Conservation (phyloP, 53 echinoderm and acorn worm species). For the Astropecten irregularis region DNA sequence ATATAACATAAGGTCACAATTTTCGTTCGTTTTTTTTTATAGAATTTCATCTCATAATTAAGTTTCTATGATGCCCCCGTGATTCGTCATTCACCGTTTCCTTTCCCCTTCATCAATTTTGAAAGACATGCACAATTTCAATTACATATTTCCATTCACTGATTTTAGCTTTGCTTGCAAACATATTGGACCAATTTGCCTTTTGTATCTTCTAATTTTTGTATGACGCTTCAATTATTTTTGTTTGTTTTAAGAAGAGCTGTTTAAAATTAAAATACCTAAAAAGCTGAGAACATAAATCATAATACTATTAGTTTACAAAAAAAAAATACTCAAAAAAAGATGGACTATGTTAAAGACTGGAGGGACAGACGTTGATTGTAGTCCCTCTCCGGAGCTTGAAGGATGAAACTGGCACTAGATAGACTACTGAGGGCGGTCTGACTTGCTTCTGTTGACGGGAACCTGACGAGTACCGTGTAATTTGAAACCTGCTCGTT, state of each 20-base stretch:
- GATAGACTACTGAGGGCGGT: conserved; percentile 73
- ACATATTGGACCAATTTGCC: conserved; percentile 1
- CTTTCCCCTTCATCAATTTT: conserved; percentile 14
- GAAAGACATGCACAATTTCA: conserved; percentile 33
- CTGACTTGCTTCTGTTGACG: conserved; percentile 70
- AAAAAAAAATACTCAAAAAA: too few relatives aligned
- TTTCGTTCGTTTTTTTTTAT: too few relatives aligned
- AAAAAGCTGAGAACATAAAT: conserved; percentile 29
- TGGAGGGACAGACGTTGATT: conserved; percentile 48
- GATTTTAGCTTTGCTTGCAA: neutral
- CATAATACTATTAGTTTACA: conserved; percentile 15
- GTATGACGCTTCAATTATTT: neutral
- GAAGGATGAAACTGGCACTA: conserved; percentile 74
- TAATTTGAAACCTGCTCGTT: conserved; percentile 80
- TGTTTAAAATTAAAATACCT: conserved; percentile 37
- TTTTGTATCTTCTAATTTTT: too few relatives aligned
- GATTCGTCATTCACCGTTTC: neutral
- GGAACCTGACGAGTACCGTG: conserved; percentile 76
- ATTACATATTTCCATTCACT: neutral
- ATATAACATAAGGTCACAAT: conserved; percentile 37
- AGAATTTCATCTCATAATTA: conserved; percentile 46
- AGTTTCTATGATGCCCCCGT: neutral
- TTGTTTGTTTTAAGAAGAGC: conserved; percentile 19
- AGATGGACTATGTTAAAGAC: conserved; percentile 41
- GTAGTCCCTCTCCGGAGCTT: conserved; percentile 73